These are phyloP conservation scores for Nowickia ferox DNA, from an alignment of 2,888 invertebrate genomes.

Conservation along the genomic window DNA sequence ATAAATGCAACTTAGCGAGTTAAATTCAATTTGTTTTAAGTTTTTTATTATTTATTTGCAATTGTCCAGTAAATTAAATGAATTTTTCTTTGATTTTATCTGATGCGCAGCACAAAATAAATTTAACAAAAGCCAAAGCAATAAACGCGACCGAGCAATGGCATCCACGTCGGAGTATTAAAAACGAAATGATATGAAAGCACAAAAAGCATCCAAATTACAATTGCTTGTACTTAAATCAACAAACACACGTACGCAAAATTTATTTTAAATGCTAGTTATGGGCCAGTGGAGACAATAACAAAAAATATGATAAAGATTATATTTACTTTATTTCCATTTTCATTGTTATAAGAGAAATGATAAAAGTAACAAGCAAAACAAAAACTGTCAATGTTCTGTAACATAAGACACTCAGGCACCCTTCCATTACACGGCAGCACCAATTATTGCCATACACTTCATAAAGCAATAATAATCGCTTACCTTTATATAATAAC, in stretches of 20 bases:
- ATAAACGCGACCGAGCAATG: conserved; percentile 28
- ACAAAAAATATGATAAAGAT: conserved; percentile 26
- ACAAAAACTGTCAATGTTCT: conserved; percentile 37
- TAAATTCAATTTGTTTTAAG: conserved; percentile 9
- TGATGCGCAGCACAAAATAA: conserved; percentile 66
- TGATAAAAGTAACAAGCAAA: conserved; percentile 55
- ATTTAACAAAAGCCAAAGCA: conserved; percentile 47
- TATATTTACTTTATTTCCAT: conserved; percentile 18
- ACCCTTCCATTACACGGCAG: conserved; percentile 7
- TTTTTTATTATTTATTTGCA: conserved; percentile 6
- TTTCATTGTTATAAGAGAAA: neutral
- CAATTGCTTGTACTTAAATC: neutral
- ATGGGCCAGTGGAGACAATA: conserved; percentile 44
- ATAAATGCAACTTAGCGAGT: conserved; percentile 29
- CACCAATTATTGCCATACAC: too few relatives aligned
- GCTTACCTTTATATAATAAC: too few relatives aligned
- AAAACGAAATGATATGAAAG: conserved; percentile 64
- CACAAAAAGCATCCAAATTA: conserved; percentile 42
- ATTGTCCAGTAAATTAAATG: conserved; percentile 14
- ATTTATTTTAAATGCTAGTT: conserved; percentile 32
- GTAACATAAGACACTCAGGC: neutral
- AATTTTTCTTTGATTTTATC: conserved; percentile 27
- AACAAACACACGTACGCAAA: neutral
- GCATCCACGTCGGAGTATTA: conserved; percentile 52
- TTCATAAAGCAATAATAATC: too few relatives aligned